Base-by-base conservation (phyloP, 2,113 vertebrate species). In the Atlantisia rogersi region DNA sequence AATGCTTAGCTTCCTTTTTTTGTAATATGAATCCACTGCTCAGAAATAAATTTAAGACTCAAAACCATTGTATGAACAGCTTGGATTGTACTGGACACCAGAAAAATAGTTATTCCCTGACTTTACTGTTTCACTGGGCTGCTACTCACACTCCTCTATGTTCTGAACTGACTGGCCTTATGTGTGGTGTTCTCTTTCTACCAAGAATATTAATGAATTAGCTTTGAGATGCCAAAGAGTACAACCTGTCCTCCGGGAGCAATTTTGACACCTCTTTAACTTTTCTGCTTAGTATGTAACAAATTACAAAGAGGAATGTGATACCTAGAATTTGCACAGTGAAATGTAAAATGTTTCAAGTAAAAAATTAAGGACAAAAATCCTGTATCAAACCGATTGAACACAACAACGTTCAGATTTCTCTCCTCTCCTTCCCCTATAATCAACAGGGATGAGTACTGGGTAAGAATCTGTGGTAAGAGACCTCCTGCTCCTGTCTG, bases 261-360 rank as follows among this genome's bases (percentile, higher is more conserved):
- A 95, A 94, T 91, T 89, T 84, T 70, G 82, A 69, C 1, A 1
- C 92, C 53, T 87, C 94, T 93, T 50, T 89, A 85, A 94, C 74
- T 91, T 94, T 63, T 39, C 31, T 87, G 84, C 81, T 86, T 64
- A 74, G 60, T 79, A 82, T 67, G 63, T 94, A 96, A 74, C 93
- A 97, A 94, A 92, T 96, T 87, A 93, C 84, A 87, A 94, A 97
- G 71, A 53, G 46, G 90, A 95, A 90, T 84, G 93, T 40, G 48
- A 75, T 65, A 82, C 21, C 31, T 50, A 21, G 74, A 78, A 91
- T 85, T 76, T 80, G 90, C 91, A 93, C 18, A 39, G 50, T 87
- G 58, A 95, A 97, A 96, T 46, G 58, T 10, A 67, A 92, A 85
- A 82, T 52, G 83, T 28, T 94, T 69, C 63, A 91, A 80, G 81